Conservation (phyloP, 2,113 vertebrate genomes). For the Gulo gulo region DNA sequence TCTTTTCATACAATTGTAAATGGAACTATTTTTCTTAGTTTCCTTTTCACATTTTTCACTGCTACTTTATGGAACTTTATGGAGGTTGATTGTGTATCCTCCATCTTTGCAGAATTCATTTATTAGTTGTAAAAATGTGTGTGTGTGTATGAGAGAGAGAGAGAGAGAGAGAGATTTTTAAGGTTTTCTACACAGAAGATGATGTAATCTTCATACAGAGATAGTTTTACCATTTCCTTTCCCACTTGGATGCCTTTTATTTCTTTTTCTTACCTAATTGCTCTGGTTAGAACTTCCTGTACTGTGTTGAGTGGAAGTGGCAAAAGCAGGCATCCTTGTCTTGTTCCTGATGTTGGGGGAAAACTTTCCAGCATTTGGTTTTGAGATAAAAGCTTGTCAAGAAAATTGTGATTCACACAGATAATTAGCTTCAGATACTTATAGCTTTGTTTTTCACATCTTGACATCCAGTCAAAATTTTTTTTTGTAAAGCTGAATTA, state of each 20-base stretch:
- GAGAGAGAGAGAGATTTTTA: not conserved
- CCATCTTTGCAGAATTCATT: not conserved
- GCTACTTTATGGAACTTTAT: not conserved
- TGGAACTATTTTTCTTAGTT: not conserved
- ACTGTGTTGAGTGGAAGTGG: not conserved
- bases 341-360: not conserved
- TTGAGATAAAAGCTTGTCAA: not conserved
- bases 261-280: not conserved
- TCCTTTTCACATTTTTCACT: not conserved
- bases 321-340: not conserved
- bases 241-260: not conserved
- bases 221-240: not conserved
- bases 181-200: not conserved
- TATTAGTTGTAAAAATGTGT: not conserved
- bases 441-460: not conserved
- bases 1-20: not conserved
- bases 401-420: not conserved
- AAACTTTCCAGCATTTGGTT: constrained; percentile 8
- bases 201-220: not conserved
- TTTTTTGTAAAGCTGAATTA: not conserved
- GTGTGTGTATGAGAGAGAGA: not conserved
- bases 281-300: not conserved
- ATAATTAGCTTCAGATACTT: not conserved
- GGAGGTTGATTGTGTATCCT: not conserved
- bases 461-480: not conserved